Evolutionary conservation across 2,113 vertebrate species (phyloP).

Genomic region (Carettochelys insculpta): DNA sequence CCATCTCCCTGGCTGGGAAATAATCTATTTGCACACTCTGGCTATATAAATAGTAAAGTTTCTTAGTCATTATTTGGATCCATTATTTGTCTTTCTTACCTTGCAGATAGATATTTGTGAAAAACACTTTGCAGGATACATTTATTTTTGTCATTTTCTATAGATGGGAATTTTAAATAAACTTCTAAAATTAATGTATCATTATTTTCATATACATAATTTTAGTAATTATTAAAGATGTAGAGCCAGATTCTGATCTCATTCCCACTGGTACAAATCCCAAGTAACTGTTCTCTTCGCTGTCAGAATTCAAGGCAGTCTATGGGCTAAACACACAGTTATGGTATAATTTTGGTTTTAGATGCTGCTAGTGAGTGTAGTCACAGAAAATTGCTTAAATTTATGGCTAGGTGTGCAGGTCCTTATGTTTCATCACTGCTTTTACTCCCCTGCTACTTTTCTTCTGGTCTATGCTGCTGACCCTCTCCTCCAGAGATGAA

Average conservation of each 20-base stretch:
- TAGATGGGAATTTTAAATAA: neutral
- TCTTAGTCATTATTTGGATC: neutral
- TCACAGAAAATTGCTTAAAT: neutral
- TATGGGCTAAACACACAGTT: neutral
- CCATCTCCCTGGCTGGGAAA: neutral
- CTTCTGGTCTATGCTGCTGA: neutral
- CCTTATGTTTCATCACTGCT: neutral
- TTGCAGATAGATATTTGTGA: neutral
- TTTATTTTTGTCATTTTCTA: neutral
- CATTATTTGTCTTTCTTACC: neutral
- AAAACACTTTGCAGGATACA: neutral
- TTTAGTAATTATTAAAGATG: neutral
- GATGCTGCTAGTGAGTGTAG: neutral
- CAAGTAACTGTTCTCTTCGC: neutral
- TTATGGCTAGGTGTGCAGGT: neutral
- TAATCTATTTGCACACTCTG: neutral
- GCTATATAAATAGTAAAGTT: neutral
- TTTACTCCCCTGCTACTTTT: neutral
- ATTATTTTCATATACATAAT: neutral
- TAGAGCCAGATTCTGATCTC: neutral
- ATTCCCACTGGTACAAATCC: neutral
- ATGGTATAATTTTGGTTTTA: neutral
- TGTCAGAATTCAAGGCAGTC: neutral
- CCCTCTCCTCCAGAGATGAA: neutral
- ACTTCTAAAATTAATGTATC: accelerated